phyloP scores from a whole-genome alignment of 2,797 vertebrate species.

The Aulostomus chinensis region DNA sequence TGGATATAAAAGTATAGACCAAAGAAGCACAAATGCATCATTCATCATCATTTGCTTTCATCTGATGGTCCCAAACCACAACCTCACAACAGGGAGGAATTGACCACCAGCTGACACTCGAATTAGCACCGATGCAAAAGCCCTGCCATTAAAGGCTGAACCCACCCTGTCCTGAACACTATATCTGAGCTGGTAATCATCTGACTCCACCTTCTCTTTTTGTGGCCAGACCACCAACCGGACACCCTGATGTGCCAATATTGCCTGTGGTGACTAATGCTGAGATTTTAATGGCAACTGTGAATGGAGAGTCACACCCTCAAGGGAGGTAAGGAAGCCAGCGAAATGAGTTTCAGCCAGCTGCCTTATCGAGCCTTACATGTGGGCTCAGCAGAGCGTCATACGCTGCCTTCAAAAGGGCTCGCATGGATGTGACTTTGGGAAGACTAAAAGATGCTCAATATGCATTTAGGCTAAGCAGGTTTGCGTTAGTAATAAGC shows the following conservation, averaged over 20 bases:
- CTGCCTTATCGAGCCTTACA: slow-evolving; percentile 31
- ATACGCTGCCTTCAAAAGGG: slow-evolving; percentile 16
- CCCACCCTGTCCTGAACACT: slow-evolving; percentile 39
- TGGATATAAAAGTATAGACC: slow-evolving; percentile 42
- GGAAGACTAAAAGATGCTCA: slow-evolving; percentile 6
- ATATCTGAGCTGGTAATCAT: slow-evolving; percentile 43
- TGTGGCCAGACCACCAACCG: slow-evolving; percentile 56
- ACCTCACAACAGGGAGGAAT: slow-evolving; percentile 60
- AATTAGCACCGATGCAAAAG: slow-evolving; percentile 66
- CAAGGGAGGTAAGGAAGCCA: slow-evolving; percentile 62
- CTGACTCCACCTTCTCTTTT: slow-evolving; percentile 45
- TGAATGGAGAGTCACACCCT: slow-evolving; percentile 68
- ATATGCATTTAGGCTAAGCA: slow-evolving; percentile 43
- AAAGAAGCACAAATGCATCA: slow-evolving; percentile 54
- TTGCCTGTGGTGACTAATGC: slow-evolving; percentile 58
- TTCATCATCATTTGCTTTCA: slow-evolving; percentile 64
- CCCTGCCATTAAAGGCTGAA: slow-evolving; percentile 40
- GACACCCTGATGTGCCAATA: slow-evolving; percentile 52
- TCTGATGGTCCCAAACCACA: slow-evolving; percentile 61
- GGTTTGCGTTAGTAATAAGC: slow-evolving; percentile 17
- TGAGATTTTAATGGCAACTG: slow-evolving; percentile 71
- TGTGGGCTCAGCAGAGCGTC: background rate
- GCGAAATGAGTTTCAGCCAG: slow-evolving; percentile 56
- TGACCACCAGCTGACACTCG: slow-evolving; percentile 71
- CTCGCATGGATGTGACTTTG: slow-evolving; percentile 14